Evolutionary conservation across 1,140 invertebrate species (phyloP), one percentile per base, ranked within the genome.

Genomic region (Drosophila lacertosa): DNA sequence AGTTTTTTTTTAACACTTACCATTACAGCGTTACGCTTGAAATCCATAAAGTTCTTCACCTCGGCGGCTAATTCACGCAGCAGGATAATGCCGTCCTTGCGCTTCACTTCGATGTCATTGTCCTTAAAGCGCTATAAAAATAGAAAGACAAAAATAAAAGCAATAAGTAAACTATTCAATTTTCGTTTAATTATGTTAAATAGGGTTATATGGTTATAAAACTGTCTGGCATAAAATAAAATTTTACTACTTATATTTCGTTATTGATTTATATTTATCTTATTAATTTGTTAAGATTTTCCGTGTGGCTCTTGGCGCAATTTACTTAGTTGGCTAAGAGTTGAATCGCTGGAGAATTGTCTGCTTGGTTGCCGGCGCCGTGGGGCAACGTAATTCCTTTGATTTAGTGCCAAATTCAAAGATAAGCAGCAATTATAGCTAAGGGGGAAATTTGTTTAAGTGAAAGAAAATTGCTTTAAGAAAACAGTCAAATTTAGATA

Each of bases 1-100:
- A 24, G 48, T 10, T 6, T 15, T 4, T 37, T 16, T 18, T 74
- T 40, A 53, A 64, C 35, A 92, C 94, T 95, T 92, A 97, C 96
- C 95, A 96, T 96, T 35, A 97, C 95, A 33, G 96, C 95, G 86
- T 96, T 96, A 91, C 96, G 96, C 92, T 97, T 97, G 91, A 97
- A 97, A 90, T 97, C 96, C 95, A 97, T 96, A 93, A 97, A 96
- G 89, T 97, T 97, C 90, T 97, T 96, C 16, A 97, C 96, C 92
- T 97, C 96, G 0, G 93, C 93, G 2, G 96, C 96, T 93, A 97
- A 95, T 92, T 97, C 96, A 42, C 96, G 93, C 42, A 97, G 95
- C 20, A 97, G 91, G 29, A 96, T 92, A 35, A 97, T 92, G n/a
- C 96, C 96, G 89, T 97, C 96, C 89, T 97, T 96, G 69, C 94